Base-by-base conservation (phyloP, 2,797 vertebrate genomes). In the Pelobates cultripes region DNA sequence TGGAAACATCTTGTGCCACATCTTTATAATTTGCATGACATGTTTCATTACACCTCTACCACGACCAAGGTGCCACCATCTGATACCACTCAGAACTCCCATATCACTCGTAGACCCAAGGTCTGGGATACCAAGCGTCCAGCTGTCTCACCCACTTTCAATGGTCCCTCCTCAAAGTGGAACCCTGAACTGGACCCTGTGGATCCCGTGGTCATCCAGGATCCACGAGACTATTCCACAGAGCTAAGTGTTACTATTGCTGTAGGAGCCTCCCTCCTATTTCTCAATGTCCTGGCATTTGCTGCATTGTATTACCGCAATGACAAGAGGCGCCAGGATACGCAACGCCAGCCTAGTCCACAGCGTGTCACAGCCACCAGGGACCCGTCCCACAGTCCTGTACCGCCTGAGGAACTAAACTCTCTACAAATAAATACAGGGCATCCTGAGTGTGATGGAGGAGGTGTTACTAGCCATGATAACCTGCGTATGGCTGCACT, bases 1-100 rank as follows among this genome's bases (percentile, higher is more conserved):
- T 99, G 98, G 98, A 99, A 99, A 90, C 97, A 99, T 89, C 92
- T 99, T 85, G 98, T 99, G 74, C 98, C 98, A 9, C 97, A 99
- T 87, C 94, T 99, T 43, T 99, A 99, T 90, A 99, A 99, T 91
- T 95, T 99, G 74, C 97, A 99, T 0, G 98, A 99, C 83, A 99
- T 99, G 97, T 99, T 99, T 93, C 97, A 99, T 86, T 99, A 99
- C 90, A 99, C 98, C 12, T 99, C 97, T 85, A 97, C 96, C 81
- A 99, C 98, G 88, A 99, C 98, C 89, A 99, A 97, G 95, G 97
- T 98, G 94, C 97, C 97, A 0, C 97, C 97, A 0, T 96, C 95
- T 0, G 97, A 99, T 87, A 96, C 97, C 85, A 99, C 97, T 0
- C 97, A 97, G 91, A 98, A 97, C 90, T 96, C 96, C 74, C 91